phyloP scores from a whole-genome alignment of 2,797 vertebrate genomes.

The Gadopsis bispinosus region DNA sequence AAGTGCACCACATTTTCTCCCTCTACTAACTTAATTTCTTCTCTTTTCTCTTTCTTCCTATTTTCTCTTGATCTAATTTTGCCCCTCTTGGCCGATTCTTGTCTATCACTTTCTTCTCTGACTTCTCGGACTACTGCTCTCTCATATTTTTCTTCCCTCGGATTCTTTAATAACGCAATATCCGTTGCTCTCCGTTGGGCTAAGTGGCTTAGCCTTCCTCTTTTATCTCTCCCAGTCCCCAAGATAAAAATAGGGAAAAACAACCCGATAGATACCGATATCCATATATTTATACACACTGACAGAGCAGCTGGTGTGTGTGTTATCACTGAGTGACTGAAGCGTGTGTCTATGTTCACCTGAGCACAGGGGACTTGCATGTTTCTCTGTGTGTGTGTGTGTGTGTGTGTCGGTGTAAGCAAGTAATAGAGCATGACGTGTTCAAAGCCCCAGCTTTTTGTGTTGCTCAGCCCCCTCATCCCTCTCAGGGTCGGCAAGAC shows the following conservation, averaged over 20 bases:
- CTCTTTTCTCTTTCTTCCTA: neutral
- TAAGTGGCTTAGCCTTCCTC: conserved; percentile 67
- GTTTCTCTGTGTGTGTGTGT: neutral
- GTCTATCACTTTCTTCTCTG: conserved; percentile 28
- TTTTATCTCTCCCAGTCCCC: conserved; percentile 53
- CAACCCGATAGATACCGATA: conserved; percentile 51
- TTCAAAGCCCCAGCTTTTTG: conserved; percentile 72
- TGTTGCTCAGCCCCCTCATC: conserved; percentile 60
- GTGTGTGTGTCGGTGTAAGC: conserved; percentile 39
- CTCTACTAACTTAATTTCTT: conserved; percentile 2
- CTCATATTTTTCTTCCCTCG: conserved; percentile 43
- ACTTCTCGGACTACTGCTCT: conserved; percentile 23
- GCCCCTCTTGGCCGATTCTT: conserved; percentile 8
- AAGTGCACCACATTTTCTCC: neutral
- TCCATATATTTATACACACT: conserved; percentile 51
- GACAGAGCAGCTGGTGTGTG: conserved; percentile 24
- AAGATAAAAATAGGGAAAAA: conserved; percentile 9
- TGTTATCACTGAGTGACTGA: conserved; percentile 20
- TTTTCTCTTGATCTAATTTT: conserved; percentile 5
- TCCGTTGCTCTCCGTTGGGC: conserved; percentile 57
- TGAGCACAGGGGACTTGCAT: conserved; percentile 25
- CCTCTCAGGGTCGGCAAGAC: conserved; percentile 64
- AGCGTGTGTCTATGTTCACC: conserved; percentile 11
- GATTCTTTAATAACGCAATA: conserved; percentile 64
- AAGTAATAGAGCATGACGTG: conserved; percentile 73